Percentiles rank a stretch among this genome's conserved stretches.
Conservation (phyloP, 2,113 vertebrate genomes). For the Merops nubicus region DNA sequence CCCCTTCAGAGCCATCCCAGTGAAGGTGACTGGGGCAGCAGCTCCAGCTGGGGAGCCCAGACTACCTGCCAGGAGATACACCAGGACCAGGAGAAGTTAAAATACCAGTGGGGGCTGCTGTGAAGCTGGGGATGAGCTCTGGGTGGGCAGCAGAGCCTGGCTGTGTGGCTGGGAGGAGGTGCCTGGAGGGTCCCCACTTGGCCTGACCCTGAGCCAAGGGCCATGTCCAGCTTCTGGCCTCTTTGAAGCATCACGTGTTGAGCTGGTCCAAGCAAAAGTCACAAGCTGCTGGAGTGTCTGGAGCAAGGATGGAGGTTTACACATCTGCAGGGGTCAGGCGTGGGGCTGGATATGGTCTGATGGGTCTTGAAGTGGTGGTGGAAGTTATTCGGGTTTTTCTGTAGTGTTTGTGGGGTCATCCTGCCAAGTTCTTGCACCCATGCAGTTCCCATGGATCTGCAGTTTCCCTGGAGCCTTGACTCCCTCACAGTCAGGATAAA, state of each 20-base stretch:
- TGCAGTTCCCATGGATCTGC: background rate
- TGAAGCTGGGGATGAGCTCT: background rate
- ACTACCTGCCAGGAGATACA: fast-evolving
- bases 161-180: background rate
- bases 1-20: background rate
- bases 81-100: background rate
- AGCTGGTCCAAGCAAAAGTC: background rate
- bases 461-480: background rate
- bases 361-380: background rate
- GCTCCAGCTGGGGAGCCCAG: background rate
- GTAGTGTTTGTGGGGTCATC: background rate
- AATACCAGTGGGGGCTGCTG: background rate
- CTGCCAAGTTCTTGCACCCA: background rate
- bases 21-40: background rate
- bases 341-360: background rate
- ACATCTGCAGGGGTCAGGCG: background rate
- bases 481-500: background rate
- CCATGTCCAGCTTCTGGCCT: fast-evolving
- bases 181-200: background rate
- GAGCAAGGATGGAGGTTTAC: background rate
- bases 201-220: background rate
- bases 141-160: background rate
- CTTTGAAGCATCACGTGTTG: background rate
- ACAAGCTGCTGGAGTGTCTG: background rate
- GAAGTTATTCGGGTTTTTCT: background rate